Percentiles rank a stretch among this genome's conserved stretches.
Evolutionary conservation across 2,888 invertebrate genomes (phyloP).

Genomic region (Amphipoea oculea): DNA sequence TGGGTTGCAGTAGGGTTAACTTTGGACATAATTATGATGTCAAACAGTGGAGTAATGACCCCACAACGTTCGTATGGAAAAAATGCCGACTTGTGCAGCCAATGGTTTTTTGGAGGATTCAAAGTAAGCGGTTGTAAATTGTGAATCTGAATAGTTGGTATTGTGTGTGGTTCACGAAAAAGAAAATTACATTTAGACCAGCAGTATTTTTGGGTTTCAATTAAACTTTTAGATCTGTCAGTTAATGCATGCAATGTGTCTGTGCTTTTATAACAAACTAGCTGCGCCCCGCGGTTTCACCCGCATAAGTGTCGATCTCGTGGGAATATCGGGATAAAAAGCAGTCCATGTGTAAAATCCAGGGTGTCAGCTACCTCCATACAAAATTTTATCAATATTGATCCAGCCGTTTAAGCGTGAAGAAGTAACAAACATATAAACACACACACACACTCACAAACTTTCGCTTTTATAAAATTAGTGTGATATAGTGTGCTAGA

Average conservation of each 20-base stretch:
- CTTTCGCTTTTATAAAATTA: too few relatives aligned
- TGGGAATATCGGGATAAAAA: too few relatives aligned
- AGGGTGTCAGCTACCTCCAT: too few relatives aligned
- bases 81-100: neutral
- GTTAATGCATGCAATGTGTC: neutral
- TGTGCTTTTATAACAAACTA: neutral
- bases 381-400: too few relatives aligned
- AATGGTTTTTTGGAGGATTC: neutral
- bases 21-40: neutral
- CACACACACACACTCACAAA: too few relatives aligned
- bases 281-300: too few relatives aligned
- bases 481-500: too few relatives aligned
- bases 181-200: neutral
- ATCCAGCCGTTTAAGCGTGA: too few relatives aligned
- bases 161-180: neutral
- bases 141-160: neutral
- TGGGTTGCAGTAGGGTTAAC: neutral
- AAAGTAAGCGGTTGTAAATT: too few relatives aligned
- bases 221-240: neutral
- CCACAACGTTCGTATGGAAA: neutral
- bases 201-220: neutral
- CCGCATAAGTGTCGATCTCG: too few relatives aligned
- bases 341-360: too few relatives aligned
- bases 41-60: neutral
- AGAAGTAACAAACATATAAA: too few relatives aligned